Conservation (phyloP, 2,888 invertebrate genomes). For the Synergus itoensis region DNA sequence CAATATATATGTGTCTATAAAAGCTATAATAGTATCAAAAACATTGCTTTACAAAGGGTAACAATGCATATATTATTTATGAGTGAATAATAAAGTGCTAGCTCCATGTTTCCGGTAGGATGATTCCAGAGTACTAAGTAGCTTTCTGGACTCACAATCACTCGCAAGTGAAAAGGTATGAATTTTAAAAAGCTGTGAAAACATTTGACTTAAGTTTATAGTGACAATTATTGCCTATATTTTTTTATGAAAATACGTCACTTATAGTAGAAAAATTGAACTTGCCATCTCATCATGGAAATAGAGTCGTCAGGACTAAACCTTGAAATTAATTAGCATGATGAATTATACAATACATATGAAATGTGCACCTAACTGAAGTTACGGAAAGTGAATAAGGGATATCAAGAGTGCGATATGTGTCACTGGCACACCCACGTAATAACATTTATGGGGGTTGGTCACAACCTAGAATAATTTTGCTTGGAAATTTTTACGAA, state of each 20-base stretch:
- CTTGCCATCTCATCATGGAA: neutral
- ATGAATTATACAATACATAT: constrained; percentile 24
- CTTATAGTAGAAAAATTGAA: too few relatives aligned
- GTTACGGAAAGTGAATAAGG: constrained; percentile 37
- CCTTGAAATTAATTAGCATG: constrained; percentile 35
- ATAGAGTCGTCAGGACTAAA: neutral
- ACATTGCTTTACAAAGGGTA: neutral
- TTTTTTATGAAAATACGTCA: too few relatives aligned
- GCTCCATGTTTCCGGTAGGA: neutral
- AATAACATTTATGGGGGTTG: constrained; percentile 35
- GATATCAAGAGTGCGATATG: constrained; percentile 21
- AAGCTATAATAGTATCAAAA: neutral
- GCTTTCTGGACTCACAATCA: neutral
- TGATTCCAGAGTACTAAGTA: neutral
- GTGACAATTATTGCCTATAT: too few relatives aligned
- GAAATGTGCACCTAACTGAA: constrained; percentile 24
- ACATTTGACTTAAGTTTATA: neutral
- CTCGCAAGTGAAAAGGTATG: neutral
- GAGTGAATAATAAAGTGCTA: neutral
- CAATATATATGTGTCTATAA: neutral
- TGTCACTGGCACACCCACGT: constrained; percentile 33
- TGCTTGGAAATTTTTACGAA: constrained; percentile 31
- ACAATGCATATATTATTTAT: neutral
- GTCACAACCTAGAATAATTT: constrained; percentile 9
- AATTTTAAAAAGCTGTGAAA: neutral